These are phyloP conservation scores for Elephas maximus DNA, from an alignment of 2,113 vertebrate genomes.

Conservation along the genomic window DNA sequence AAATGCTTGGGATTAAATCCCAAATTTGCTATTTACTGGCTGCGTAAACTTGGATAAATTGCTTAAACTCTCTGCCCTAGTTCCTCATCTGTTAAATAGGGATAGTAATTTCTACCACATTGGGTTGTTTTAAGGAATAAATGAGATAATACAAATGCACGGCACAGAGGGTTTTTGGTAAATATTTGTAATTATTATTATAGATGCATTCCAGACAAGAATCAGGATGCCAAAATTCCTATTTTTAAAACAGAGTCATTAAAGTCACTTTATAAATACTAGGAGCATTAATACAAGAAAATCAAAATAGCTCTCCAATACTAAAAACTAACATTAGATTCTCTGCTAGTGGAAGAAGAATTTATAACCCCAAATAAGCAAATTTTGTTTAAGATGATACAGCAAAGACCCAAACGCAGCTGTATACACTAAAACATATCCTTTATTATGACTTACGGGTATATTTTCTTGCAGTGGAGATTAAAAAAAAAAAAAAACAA, in stretches of 20 bases:
- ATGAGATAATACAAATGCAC: conserved; percentile 27
- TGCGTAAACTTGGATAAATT: neutral
- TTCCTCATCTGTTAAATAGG: conserved; percentile 31
- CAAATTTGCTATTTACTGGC: neutral
- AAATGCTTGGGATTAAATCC: neutral
- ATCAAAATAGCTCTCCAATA: neutral
- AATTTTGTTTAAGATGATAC: neutral
- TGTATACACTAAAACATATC: neutral
- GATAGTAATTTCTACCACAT: conserved; percentile 31
- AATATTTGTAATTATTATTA: neutral
- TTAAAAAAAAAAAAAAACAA: neutral
- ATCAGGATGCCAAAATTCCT: neutral
- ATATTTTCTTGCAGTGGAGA: neutral
- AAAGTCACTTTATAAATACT: neutral
- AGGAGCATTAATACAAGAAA: conserved; percentile 4
- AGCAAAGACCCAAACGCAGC: conserved; percentile 15
- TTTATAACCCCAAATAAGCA: conserved; percentile 13
- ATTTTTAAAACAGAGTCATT: conserved; percentile 1
- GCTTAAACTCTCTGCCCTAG: neutral
- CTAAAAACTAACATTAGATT: conserved; percentile 6
- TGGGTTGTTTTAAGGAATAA: conserved; percentile 45
- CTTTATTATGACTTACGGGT: neutral
- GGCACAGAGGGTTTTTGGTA: neutral
- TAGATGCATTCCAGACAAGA: neutral
- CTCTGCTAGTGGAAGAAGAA: neutral